Conservation (phyloP, 1,140 invertebrate genomes). For the Solenopsis fugax region DNA sequence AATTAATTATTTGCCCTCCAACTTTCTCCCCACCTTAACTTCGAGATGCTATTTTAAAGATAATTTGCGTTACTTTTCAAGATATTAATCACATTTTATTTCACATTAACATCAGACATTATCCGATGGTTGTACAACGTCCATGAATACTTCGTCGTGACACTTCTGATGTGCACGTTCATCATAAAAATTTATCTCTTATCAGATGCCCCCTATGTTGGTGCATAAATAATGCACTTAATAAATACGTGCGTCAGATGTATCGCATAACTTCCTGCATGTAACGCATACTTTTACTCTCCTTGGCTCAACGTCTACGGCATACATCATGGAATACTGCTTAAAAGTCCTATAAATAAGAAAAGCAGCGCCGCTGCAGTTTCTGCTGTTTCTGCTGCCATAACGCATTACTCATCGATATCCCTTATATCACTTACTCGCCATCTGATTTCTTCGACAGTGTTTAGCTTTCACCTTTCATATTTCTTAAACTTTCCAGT, state of each 20-base stretch:
- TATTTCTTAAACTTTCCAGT: not conserved
- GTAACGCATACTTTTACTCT: not conserved
- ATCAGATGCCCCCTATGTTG: not conserved
- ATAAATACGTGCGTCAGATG: not conserved
- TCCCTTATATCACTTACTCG: slow-evolving; percentile 1
- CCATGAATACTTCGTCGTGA: not conserved
- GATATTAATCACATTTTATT: not conserved
- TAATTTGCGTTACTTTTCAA: not conserved
- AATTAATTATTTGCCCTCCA: slow-evolving; percentile 11
- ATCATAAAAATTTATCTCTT: not conserved
- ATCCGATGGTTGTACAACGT: not conserved
- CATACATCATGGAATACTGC: slow-evolving; percentile 25
- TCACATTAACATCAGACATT: not conserved
- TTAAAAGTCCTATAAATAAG: slow-evolving; percentile 47
- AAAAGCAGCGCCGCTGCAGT: slow-evolving; percentile 2
- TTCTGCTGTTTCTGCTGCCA: slow-evolving; percentile 24
- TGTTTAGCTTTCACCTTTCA: slow-evolving; percentile 5
- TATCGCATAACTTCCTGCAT: not conserved
- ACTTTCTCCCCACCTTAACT: not conserved
- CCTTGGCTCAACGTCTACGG: slow-evolving; percentile 19
- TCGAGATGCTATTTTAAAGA: not conserved
- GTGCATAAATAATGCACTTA: slow-evolving; percentile 1
- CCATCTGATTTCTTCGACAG: slow-evolving; percentile 3
- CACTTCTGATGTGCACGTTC: not conserved
- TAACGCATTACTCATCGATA: slow-evolving; percentile 48